Evolutionary conservation across 2,888 invertebrate species (phyloP), one percentile per base, ranked within the genome.

Genomic region (Ditula angustiorana): DNA sequence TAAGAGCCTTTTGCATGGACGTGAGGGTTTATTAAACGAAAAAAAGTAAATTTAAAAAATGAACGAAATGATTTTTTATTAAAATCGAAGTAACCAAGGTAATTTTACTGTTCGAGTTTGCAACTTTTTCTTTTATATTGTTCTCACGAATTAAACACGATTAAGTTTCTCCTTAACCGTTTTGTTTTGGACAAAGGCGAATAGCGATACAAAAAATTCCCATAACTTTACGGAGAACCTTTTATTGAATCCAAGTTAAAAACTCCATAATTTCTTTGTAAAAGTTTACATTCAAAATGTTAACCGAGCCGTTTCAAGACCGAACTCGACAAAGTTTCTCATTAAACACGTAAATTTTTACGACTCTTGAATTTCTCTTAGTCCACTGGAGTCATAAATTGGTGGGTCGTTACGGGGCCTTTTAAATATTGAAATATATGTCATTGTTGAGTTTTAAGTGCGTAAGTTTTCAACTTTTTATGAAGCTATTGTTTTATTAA

Each of bases 321-420:
- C 52, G 63, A 67, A 65, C 58, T 52, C 62, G 50, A 26, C 64
- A 68, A 72, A 73, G 69, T 74, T 69, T 62, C 68, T 70, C 72
- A 74, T 73, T 74, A 69, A 68, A 70, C 67, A 69, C 69, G 71
- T 73, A 71, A 69, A 69, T 71, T 74, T 74, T 75, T 75, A 74
- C 68, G 69, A 63, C 50, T 71, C 66, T 73, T 69, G 67, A 59
- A 70, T 68, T 72, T 68, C 67, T 62, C 63, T 61, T 24, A 63
- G 69, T 61, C 66, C 67, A 44, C 28, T 41, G 30, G 53, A 59
- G 28, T 53, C 53, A 56, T 69, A 65, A 69, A 64, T 69, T 60
- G 59, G 28, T 61, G 26, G 35, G 59, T 64, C 53, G 47, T 53
- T 30, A 59, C 52, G 58, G 33, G 44, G 24, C 30, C 64, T 37